These are phyloP conservation scores for Dyspetes luteomarginatus DNA, from an alignment of 2,888 invertebrate genomes.

Conservation along the genomic window DNA sequence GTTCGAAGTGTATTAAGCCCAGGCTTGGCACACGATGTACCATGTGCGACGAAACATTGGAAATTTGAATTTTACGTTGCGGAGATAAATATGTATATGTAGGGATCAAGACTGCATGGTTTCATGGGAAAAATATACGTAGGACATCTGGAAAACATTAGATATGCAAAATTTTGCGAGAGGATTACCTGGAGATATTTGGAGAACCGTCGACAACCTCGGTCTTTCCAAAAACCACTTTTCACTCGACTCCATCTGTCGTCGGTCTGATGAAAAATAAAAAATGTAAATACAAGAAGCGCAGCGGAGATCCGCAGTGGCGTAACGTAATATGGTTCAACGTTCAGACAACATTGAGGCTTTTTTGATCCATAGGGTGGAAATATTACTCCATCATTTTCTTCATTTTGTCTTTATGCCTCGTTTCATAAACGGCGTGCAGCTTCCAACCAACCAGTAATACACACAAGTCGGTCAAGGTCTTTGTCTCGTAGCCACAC, in stretches of 20 bases:
- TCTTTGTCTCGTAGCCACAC: neutral
- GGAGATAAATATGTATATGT: neutral
- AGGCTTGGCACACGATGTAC: neutral
- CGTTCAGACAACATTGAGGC: neutral
- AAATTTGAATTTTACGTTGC: constrained; percentile 7
- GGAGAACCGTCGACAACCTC: neutral
- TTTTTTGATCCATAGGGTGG: constrained; percentile 36
- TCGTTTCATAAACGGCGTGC: constrained; percentile 7
- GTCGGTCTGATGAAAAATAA: constrained; percentile 35
- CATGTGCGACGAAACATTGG: neutral
- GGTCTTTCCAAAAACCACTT: constrained; percentile 1
- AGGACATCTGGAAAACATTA: constrained; percentile 23
- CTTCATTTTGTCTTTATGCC: neutral
- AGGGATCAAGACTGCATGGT: neutral
- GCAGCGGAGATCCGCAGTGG: constrained; percentile 41
- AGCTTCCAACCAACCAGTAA: neutral
- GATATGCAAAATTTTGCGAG: constrained; percentile 45
- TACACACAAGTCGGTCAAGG: constrained; percentile 32
- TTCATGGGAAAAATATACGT: neutral
- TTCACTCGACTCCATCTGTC: constrained; percentile 24
- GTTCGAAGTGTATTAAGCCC: neutral
- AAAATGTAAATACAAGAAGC: constrained; percentile 46
- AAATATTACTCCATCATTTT: constrained; percentile 27
- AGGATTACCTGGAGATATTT: constrained; percentile 25
- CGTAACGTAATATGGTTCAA: neutral